phyloP scores from a whole-genome alignment of 2,888 invertebrate genomes.

The Hoplodrina blanda region DNA sequence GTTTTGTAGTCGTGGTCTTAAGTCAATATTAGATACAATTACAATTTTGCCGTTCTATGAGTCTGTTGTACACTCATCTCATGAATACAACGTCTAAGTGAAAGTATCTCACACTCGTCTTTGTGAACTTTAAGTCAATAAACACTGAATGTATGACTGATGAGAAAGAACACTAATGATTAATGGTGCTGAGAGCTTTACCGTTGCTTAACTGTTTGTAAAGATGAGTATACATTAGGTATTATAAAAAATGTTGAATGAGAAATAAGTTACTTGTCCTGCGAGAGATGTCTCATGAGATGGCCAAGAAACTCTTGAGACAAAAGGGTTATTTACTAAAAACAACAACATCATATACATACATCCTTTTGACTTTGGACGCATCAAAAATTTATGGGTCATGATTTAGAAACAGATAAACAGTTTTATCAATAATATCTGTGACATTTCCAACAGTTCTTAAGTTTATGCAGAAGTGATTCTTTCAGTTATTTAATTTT shows the following conservation, averaged over 20 bases:
- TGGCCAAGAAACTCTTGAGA: not conserved
- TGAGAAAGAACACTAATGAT: slow-evolving; percentile 69
- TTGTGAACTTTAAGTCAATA: slow-evolving; percentile 65
- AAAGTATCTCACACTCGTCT: slow-evolving; percentile 60
- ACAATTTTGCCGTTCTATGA: not conserved
- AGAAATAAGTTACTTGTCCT: slow-evolving; percentile 1
- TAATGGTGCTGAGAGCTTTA: slow-evolving; percentile 68
- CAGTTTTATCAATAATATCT: no score
- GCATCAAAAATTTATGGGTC: no score
- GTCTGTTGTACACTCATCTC: slow-evolving; percentile 16
- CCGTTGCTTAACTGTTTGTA: slow-evolving; percentile 61
- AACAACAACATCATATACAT: no score
- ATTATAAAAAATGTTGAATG: slow-evolving; percentile 6
- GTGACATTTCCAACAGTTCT: not conserved
- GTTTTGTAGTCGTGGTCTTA: no score
- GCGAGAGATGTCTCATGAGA: no score
- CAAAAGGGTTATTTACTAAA: not conserved
- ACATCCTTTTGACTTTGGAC: no score
- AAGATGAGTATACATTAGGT: slow-evolving; percentile 44
- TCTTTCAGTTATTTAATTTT: no score
- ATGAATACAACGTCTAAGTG: slow-evolving; percentile 49
- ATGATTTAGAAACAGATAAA: no score
- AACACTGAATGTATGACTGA: slow-evolving; percentile 67
- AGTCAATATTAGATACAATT: slow-evolving; percentile 3
- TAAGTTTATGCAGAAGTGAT: no score